A percentile compares a stretch with the other conserved stretches of the same genome.
phyloP scores from a whole-genome alignment of 2,888 invertebrate genomes.

The Cheilosia impressa region DNA sequence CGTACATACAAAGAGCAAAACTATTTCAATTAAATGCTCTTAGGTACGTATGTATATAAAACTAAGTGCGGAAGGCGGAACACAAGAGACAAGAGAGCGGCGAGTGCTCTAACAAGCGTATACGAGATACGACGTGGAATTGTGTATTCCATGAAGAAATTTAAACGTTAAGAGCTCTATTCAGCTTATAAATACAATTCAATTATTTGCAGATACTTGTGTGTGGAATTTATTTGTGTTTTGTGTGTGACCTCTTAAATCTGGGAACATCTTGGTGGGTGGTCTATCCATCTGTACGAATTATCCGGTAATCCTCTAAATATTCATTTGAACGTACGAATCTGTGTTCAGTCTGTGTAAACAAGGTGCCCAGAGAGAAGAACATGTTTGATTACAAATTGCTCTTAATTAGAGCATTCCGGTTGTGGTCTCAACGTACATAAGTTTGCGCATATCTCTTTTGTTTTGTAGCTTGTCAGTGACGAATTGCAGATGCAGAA shows the following conservation, averaged over 20 bases:
- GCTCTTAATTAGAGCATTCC: slow-evolving; percentile 34
- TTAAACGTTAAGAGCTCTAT: slow-evolving; percentile 26
- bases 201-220: slow-evolving; percentile 47
- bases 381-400: slow-evolving; percentile 9
- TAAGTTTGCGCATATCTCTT: slow-evolving; percentile 7
- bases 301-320: background rate
- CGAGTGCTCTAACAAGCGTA: slow-evolving; percentile 19
- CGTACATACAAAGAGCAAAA: slow-evolving; percentile 30
- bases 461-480: slow-evolving; percentile 18
- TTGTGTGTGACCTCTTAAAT: slow-evolving; percentile 37
- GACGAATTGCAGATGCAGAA: slow-evolving; percentile 36
- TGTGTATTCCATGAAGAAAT: slow-evolving; percentile 19
- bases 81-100: background rate
- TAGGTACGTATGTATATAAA: background rate
- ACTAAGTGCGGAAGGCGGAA: background rate
- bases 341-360: background rate
- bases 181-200: slow-evolving; percentile 25
- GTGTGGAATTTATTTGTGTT: background rate
- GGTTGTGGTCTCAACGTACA: background rate
- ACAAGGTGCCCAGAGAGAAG: slow-evolving; percentile 2
- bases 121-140: slow-evolving; percentile 4
- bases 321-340: background rate
- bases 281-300: background rate
- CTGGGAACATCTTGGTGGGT: slow-evolving; percentile 5
- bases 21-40: slow-evolving; percentile 59